These are phyloP conservation scores for Spinus olivaceus DNA, from an alignment of 2,797 vertebrate genomes.

Conservation along the genomic window DNA sequence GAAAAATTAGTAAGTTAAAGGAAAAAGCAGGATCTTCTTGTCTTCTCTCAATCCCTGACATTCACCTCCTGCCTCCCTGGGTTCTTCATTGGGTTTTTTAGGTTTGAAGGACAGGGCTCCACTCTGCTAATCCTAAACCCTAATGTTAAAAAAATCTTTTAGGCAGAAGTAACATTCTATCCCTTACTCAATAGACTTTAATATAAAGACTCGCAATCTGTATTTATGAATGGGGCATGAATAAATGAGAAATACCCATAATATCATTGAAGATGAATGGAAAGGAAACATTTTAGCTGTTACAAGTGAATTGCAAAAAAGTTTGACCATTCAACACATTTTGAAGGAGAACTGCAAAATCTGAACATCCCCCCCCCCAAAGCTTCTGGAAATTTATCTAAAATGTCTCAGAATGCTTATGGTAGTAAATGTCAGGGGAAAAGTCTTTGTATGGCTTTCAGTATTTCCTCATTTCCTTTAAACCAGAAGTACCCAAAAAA, in stretches of 20 bases:
- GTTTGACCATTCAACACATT: background rate
- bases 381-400: background rate
- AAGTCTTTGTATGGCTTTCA: background rate
- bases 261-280: background rate
- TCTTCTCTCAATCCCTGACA: background rate
- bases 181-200: background rate
- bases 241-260: background rate
- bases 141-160: background rate
- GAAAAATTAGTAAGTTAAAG: background rate
- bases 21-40: background rate
- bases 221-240: background rate
- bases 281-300: background rate
- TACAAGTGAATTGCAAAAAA: background rate
- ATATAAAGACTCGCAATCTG: background rate
- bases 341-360: background rate
- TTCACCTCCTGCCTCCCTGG: fast-evolving
- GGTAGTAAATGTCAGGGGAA: background rate
- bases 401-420: background rate
- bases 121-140: background rate
- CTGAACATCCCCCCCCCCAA: background rate
- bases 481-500: background rate
- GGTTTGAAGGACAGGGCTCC: background rate
- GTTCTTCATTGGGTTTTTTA: background rate
- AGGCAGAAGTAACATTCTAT: background rate
- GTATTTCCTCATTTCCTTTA: background rate